Percentiles rank a stretch among this genome's conserved stretches.
These are phyloP conservation scores for Mantis religiosa DNA, from an alignment of 2,888 invertebrate species.

Conservation along the genomic window DNA sequence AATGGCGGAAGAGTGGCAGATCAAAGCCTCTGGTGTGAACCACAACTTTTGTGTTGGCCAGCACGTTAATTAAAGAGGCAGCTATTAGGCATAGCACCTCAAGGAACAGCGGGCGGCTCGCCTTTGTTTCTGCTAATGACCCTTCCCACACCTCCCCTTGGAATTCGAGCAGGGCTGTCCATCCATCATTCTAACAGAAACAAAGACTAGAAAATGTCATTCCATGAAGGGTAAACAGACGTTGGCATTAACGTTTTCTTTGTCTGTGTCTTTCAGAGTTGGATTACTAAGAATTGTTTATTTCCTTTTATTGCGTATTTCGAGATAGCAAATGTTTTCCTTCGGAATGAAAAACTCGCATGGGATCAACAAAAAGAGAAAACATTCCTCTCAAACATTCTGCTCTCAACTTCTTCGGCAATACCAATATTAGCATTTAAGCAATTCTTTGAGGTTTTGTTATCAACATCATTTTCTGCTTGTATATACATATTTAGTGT, in stretches of 20 bases:
- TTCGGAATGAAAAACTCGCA: no score
- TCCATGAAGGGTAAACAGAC: neutral
- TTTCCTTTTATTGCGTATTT: no score
- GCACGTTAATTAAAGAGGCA: neutral
- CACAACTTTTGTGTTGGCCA: neutral
- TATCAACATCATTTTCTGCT: no score
- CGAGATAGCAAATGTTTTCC: no score
- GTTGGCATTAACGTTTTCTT: neutral
- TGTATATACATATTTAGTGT: no score
- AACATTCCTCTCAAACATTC: no score
- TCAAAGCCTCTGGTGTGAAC: neutral
- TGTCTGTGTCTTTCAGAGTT: neutral
- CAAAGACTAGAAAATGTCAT: neutral
- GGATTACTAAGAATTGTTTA: neutral
- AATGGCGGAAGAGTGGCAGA: neutral
- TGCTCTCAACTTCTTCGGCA: no score
- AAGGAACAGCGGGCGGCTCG: neutral
- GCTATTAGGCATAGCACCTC: neutral
- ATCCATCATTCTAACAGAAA: neutral
- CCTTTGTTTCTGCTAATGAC: neutral
- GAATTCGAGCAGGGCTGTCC: neutral
- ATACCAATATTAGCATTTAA: no score
- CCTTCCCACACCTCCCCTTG: neutral
- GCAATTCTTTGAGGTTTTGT: no score
- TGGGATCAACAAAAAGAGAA: no score